phyloP scores from a whole-genome alignment of 1,140 invertebrate genomes.

The Prorops nasuta region DNA sequence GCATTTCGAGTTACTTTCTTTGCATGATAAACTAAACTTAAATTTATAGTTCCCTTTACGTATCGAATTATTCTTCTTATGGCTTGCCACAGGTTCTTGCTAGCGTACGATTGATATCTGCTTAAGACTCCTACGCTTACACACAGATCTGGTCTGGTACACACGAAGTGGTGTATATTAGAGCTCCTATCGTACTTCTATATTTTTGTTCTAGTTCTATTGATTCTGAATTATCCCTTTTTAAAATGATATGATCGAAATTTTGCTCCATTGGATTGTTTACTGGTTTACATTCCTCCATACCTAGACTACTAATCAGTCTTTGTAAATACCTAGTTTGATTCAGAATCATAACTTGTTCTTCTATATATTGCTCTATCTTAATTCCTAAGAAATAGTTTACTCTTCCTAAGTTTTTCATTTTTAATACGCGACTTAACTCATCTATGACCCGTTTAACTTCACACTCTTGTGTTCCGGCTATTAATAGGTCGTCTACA shows the following conservation, averaged over 20 bases:
- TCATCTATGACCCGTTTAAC: too few species aligned
- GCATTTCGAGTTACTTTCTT: background rate
- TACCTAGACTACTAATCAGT: slow-evolving; percentile 4
- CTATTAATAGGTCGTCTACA: too few species aligned
- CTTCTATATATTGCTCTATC: slow-evolving; percentile 15
- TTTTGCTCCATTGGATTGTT: background rate
- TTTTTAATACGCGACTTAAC: too few species aligned
- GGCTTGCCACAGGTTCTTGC: slow-evolving; percentile 18
- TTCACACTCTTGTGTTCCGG: too few species aligned
- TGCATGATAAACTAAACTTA: background rate
- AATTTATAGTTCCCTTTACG: slow-evolving; percentile 25
- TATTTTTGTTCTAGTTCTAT: slow-evolving; percentile 6
- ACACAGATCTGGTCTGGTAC: slow-evolving; percentile 31
- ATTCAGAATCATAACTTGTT: slow-evolving; percentile 1
- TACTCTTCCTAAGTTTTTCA: too few species aligned
- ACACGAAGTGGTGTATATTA: slow-evolving; percentile 34
- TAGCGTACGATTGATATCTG: slow-evolving; percentile 23
- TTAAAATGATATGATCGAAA: background rate
- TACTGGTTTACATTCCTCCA: slow-evolving; percentile 3
- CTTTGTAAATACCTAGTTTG: slow-evolving; percentile 6
- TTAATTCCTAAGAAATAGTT: slow-evolving; percentile 19
- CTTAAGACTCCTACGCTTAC: slow-evolving; percentile 24
- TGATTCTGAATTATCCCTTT: background rate
- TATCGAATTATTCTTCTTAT: slow-evolving; percentile 34
- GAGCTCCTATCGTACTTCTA: slow-evolving; percentile 24